Evolutionary conservation across 2,888 invertebrate genomes (phyloP).

Genomic region (Steinernema carpocapsae): DNA sequence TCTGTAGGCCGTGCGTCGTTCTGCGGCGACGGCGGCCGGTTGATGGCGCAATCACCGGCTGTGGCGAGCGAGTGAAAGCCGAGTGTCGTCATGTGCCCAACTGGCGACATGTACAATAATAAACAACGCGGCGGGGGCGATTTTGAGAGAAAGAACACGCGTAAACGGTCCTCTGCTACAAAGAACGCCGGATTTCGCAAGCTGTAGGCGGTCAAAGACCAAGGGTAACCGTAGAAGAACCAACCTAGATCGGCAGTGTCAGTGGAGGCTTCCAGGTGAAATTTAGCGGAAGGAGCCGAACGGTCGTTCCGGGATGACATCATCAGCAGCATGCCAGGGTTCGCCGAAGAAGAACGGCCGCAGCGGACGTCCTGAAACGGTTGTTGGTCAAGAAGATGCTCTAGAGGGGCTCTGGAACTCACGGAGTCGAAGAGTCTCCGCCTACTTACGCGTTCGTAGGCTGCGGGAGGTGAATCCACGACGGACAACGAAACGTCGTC

Average conservation of each 20-base stretch:
- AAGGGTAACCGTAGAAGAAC: slow-evolving; percentile 31
- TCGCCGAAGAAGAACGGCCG: slow-evolving; percentile 41
- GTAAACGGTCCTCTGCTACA: not conserved
- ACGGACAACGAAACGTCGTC: slow-evolving; percentile 48
- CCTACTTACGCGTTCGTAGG: slow-evolving; percentile 48
- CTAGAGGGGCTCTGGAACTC: slow-evolving; percentile 28
- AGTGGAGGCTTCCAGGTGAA: slow-evolving; percentile 37
- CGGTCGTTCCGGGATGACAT: slow-evolving; percentile 33
- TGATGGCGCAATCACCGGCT: slow-evolving; percentile 31
- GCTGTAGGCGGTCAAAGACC: slow-evolving; percentile 10
- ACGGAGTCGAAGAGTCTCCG: slow-evolving; percentile 53
- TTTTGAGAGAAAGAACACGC: not conserved
- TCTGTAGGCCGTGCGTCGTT: slow-evolving; percentile 8
- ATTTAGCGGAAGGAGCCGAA: slow-evolving; percentile 17
- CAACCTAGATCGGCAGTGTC: slow-evolving; percentile 40
- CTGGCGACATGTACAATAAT: slow-evolving; percentile 29
- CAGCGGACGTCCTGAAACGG: slow-evolving; percentile 21
- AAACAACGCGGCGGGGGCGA: slow-evolving; percentile 28
- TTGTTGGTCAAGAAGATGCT: not conserved
- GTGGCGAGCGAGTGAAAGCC: slow-evolving; percentile 22
- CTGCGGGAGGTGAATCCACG: slow-evolving; percentile 36
- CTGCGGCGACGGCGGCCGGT: slow-evolving; percentile 13
- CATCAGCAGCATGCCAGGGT: slow-evolving; percentile 41
- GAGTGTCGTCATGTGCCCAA: slow-evolving; percentile 24
- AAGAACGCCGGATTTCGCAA: slow-evolving; percentile 26